Evolutionary conservation across 2,888 invertebrate species (phyloP), one percentile per base, ranked within the genome.

Genomic region (Amblyjoppa proteus): DNA sequence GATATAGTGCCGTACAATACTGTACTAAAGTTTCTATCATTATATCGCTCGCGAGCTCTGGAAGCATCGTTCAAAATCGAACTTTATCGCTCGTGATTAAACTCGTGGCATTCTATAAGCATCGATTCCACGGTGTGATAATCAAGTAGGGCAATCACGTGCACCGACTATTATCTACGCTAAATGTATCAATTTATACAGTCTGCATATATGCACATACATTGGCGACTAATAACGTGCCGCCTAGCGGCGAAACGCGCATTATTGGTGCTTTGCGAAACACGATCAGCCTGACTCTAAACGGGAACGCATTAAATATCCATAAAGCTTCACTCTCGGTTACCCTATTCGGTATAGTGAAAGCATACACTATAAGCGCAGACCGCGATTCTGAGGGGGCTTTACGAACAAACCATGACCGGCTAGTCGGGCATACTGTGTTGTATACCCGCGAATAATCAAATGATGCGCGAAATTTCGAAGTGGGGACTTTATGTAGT

Each of bases 231-330:
- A 45, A 75, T 64, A 31, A 13, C 11, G 34, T n/a, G 3, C 28
- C 20, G 45, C 25, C 61, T 41, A 9, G 41, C 58, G 38, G 25
- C 3, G 11, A 16, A 45, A n/a, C 45, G n/a, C 75, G 31, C 75
- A 75, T 75, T 75, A 75, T 75, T 75, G 64, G 34, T 49, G 64
- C 9, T 49, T 49, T 13, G 49, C 31, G 49, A 64, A 64, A 64
- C 45, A 49, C 64, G 61, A 64, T 75, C 61, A 28, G 25, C 61
- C 28, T 11, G 7, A 45, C 31, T 9, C n/a, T 13, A 45, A 61
- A 49, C 61, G 49, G n/a, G n/a, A n/a, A 25, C 28, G 61, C 74
- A 31, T 75, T 74, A 61, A 74, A 61, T 75, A 64, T 75, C 74
- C 74, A 75, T 64, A 75, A 75, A 75, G 31, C 49, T 61, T 61